Percentiles rank a stretch among this genome's conserved stretches.
These are phyloP conservation scores for Leptodactylus fuscus DNA, from an alignment of 2,113 vertebrate genomes.

Conservation along the genomic window DNA sequence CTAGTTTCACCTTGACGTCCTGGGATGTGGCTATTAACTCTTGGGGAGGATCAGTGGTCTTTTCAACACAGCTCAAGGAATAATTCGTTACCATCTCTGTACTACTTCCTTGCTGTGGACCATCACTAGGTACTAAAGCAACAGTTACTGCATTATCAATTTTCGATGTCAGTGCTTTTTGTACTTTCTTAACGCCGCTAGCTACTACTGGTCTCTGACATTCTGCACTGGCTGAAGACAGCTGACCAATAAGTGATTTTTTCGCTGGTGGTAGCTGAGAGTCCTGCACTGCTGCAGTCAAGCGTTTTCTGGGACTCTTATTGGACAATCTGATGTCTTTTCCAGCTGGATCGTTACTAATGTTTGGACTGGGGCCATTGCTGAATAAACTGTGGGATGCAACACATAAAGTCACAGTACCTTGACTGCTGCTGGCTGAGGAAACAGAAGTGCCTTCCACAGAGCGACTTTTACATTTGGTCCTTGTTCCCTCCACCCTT, in stretches of 20 bases:
- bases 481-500: conserved; percentile 75
- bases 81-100: conserved; percentile 67
- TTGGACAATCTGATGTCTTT: conserved; percentile 81
- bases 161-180: conserved; percentile 70
- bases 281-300: conserved; percentile 79
- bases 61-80: conserved; percentile 72
- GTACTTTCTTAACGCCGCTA: conserved; percentile 70
- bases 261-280: conserved; percentile 88
- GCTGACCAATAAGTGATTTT: conserved; percentile 84
- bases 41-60: conserved; percentile 73
- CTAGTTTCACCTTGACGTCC: conserved; percentile 81
- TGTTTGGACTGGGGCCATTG: conserved; percentile 76
- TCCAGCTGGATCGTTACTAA: conserved; percentile 69
- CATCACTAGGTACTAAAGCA: conserved; percentile 72
- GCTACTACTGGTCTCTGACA: conserved; percentile 66
- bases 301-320: conserved; percentile 89
- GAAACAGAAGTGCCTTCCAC: conserved; percentile 72
- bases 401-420: conserved; percentile 74
- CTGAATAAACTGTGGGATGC: conserved; percentile 73
- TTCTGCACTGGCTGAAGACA: conserved; percentile 72
- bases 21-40: conserved; percentile 77
- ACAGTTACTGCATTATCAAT: conserved; percentile 78
- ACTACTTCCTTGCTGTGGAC: conserved; percentile 73
- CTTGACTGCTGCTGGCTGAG: conserved; percentile 79
- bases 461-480: conserved; percentile 75